A percentile compares a stretch with the other conserved stretches of the same genome.
Conservation (phyloP, 2,113 vertebrate species). For the Paramisgurnus dabryanus region DNA sequence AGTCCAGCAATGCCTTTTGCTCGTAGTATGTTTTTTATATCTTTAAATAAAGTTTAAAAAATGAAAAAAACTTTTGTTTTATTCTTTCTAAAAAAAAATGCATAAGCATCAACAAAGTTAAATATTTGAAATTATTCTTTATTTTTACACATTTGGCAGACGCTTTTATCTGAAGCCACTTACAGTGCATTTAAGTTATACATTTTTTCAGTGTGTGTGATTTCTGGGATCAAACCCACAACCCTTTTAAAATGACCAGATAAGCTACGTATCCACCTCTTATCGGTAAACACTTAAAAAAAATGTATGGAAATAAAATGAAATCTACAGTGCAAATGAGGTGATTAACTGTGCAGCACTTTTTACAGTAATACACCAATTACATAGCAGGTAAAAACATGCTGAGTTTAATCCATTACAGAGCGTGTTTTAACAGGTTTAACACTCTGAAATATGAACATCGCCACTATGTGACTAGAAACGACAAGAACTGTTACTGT, state of each 20-base stretch:
- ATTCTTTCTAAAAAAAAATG: too few relatives aligned
- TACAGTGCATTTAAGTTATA: too few relatives aligned
- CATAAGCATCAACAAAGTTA: too few relatives aligned
- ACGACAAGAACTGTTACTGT: slow-evolving; percentile 64
- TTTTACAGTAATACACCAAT: slow-evolving; percentile 33
- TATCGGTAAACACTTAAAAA: too few relatives aligned
- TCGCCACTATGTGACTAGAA: slow-evolving; percentile 55
- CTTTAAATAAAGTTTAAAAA: too few relatives aligned
- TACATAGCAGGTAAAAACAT: slow-evolving; percentile 40
- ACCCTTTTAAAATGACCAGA: too few relatives aligned
- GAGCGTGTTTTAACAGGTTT: slow-evolving; percentile 87
- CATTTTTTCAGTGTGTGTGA: too few relatives aligned
- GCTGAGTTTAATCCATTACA: slow-evolving; percentile 88
- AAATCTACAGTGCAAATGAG: slow-evolving; percentile 22
- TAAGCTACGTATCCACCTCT: too few relatives aligned
- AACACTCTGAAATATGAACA: slow-evolving; percentile 7
- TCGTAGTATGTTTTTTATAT: slow-evolving; percentile 62
- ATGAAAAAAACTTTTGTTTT: neutral
- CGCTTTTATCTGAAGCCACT: too few relatives aligned
- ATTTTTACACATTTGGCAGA: too few relatives aligned
- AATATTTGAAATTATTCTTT: too few relatives aligned
- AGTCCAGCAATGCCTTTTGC: slow-evolving; percentile 77
- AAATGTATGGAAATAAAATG: neutral
- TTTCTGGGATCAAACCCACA: too few relatives aligned
- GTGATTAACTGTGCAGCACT: neutral